Percentiles rank a stretch among this genome's conserved stretches.
phyloP scores from a whole-genome alignment of 2,113 vertebrate genomes.

The Heliornis fulica region DNA sequence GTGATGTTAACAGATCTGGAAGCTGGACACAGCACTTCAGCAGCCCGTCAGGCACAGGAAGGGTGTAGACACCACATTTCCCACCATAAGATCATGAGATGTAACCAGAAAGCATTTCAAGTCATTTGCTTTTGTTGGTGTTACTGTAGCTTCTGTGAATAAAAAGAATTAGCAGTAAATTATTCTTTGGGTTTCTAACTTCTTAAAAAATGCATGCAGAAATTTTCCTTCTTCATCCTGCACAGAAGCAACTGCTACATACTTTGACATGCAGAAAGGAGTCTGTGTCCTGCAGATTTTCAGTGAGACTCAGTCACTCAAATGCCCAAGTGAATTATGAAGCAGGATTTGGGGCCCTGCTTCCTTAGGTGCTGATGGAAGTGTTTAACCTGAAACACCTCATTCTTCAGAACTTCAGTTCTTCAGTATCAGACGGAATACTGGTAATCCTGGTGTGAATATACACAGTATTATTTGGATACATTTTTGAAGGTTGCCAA shows the following conservation, averaged over 20 bases:
- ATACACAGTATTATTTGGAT: neutral
- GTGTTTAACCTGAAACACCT: neutral
- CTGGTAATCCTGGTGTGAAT: neutral
- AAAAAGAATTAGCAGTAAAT: neutral
- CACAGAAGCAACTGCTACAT: neutral
- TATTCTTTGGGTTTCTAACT: neutral
- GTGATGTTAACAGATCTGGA: neutral
- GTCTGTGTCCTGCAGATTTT: neutral
- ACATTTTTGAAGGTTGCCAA: neutral
- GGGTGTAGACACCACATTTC: accelerated
- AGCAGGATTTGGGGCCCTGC: neutral
- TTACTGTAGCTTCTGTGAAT: neutral
- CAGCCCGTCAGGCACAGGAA: neutral
- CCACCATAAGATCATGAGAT: accelerated
- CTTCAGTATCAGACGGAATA: neutral
- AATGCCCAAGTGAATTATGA: neutral
- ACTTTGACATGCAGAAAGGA: neutral
- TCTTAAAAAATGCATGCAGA: neutral
- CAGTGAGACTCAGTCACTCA: neutral
- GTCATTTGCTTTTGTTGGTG: neutral
- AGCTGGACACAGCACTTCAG: neutral
- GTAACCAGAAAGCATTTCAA: neutral
- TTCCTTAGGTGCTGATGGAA: neutral
- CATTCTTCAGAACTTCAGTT: neutral
- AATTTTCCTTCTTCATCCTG: neutral